Conservation (phyloP, 2,113 vertebrate species). For the Craseonycteris thonglongyai region DNA sequence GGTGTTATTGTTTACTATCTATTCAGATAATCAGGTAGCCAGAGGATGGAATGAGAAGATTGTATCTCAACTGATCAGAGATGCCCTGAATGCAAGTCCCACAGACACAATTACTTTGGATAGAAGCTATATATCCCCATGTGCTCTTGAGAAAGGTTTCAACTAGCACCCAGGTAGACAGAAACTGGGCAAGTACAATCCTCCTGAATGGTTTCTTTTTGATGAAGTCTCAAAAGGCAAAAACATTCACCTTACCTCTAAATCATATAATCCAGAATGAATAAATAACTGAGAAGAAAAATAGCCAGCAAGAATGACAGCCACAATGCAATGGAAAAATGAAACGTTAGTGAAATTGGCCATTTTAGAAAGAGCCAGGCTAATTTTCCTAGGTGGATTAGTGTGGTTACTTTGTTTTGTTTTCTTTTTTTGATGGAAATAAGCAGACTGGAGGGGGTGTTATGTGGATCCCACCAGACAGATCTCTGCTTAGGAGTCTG, state of each 20-base stretch:
- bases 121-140: not conserved
- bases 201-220: not conserved
- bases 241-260: not conserved
- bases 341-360: not conserved
- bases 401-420: not conserved
- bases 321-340: rapidly evolving
- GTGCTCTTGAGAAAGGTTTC: not conserved
- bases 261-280: not conserved
- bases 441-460: not conserved
- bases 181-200: not conserved
- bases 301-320: not conserved
- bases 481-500: not conserved
- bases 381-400: not conserved
- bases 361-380: not conserved
- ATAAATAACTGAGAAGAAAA: not conserved
- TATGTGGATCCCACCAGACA: not conserved
- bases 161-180: not conserved
- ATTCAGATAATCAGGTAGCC: not conserved
- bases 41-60: not conserved
- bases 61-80: not conserved
- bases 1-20: not conserved
- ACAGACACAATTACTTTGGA: not conserved
- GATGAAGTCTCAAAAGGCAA: not conserved
- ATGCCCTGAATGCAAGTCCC: not conserved
- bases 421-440: not conserved